Evolutionary conservation across 37 sponge, comb jelly and placozoan species (phyloP).

Genomic region (Petrosia ficiformis): DNA sequence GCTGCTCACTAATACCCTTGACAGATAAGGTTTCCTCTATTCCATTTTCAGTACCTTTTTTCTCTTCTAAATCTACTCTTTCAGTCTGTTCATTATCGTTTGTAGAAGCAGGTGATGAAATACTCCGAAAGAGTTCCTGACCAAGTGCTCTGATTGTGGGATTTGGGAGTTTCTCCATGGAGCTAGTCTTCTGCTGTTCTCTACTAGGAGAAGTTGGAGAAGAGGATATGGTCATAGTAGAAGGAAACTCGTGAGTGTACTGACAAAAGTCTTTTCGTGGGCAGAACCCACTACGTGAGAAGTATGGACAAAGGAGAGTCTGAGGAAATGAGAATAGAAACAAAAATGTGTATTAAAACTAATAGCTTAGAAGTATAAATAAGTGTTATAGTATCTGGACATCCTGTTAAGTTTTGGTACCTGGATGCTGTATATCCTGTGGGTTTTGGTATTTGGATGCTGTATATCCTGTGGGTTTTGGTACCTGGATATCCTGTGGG

Average conservation of each 20-base stretch:
- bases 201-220: too few relatives aligned
- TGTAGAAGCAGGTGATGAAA: neutral
- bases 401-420: too few relatives aligned
- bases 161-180: neutral
- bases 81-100: neutral
- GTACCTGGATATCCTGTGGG: too few relatives aligned
- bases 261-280: constrained; percentile 37
- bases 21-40: neutral
- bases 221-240: too few relatives aligned
- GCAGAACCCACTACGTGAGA: constrained; percentile 38
- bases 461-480: too few relatives aligned
- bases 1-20: neutral
- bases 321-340: neutral
- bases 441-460: too few relatives aligned
- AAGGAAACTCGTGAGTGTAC: constrained; percentile 11
- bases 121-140: neutral
- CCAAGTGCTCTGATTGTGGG: neutral
- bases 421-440: too few relatives aligned
- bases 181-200: neutral
- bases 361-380: too few relatives aligned
- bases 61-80: neutral
- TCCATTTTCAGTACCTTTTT: neutral
- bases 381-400: too few relatives aligned
- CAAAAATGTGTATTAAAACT: too few relatives aligned
- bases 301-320: constrained; percentile 28